phyloP scores from a whole-genome alignment of 1,140 invertebrate species.

The Holotrichia oblita region DNA sequence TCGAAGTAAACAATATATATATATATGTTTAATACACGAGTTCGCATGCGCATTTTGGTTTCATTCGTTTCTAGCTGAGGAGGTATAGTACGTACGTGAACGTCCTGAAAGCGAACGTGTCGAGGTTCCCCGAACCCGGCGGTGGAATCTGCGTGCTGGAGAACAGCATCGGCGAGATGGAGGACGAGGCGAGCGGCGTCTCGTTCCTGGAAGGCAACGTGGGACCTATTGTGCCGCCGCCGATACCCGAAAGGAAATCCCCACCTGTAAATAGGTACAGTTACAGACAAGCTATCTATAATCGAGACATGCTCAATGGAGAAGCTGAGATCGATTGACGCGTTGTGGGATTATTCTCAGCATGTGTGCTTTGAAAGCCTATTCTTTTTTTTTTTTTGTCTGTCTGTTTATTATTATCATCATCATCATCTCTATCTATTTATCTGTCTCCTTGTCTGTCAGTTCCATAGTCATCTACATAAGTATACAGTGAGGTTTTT shows the following conservation, averaged over 20 bases:
- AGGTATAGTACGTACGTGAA: constrained; percentile 88
- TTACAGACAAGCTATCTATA: constrained; percentile 79
- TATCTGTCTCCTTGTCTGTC: too few species aligned
- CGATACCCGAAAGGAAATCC: constrained; percentile 64
- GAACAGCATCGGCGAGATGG: constrained; percentile 80
- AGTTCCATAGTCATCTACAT: too few species aligned
- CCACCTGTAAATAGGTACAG: constrained; percentile 81
- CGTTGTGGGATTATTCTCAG: constrained; percentile 79
- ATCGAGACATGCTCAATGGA: constrained; percentile 68
- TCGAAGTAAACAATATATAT: constrained; percentile 73
- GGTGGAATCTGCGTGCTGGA: constrained; percentile 69
- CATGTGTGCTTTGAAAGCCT: constrained; percentile 72
- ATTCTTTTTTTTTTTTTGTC: constrained; percentile 29
- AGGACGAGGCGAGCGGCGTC: constrained; percentile 67
- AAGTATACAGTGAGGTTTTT: too few species aligned
- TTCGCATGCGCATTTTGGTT: too few species aligned
- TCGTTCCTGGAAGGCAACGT: constrained; percentile 57
- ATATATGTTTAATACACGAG: not conserved
- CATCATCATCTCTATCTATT: not conserved
- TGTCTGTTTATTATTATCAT: constrained; percentile 27
- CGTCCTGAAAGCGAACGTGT: constrained; percentile 79
- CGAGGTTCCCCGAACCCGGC: constrained; percentile 66
- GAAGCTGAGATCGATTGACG: constrained; percentile 78
- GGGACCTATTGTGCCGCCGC: constrained; percentile 61
- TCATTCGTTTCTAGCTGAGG: constrained; percentile 74